Base-by-base conservation (phyloP, 2,888 invertebrate species). In the Netelia inedita region DNA sequence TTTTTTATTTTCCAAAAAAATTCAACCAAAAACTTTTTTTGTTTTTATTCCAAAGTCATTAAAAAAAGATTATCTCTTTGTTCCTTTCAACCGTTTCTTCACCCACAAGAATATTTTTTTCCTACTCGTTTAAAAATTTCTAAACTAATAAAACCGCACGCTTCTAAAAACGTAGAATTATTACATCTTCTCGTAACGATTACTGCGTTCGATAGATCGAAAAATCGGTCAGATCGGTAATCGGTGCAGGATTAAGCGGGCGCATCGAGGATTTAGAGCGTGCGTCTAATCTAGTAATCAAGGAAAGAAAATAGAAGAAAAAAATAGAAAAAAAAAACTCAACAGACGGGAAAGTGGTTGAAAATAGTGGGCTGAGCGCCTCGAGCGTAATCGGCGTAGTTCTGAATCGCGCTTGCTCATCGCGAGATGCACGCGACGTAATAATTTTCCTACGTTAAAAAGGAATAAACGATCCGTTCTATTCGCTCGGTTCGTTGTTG, bases 401-500 rank as follows among this genome's bases (percentile, higher is more conserved):
- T 14, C 41, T 21, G 46, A 69, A 69, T 69, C 46, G 57, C 61
- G 21, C 21, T 41, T 21, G 63, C 59, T 65, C 43, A 53, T 73
- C 2, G 10, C 19, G 61, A 73, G 55, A 57, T 11, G 28, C 23
- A 8, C n/a, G 9, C 55, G 9, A 16, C 55, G n/a, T n/a, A n/a
- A 55, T 55, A 55, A 55, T 9, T 19, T 14, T 16, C 6, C 19
- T 16, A 55, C 74, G 35, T 19, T 75, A 55, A 55, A 55, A 65
- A 41, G 14, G 28, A 19, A 53, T n/a, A 8, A 50, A 46, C 35
- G 2, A 16, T 11, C 16, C 11, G n/a, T 43, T 76, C 21, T 21
- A 19, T 78, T 59, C 21, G 11, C 16, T 57, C 21, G 53, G 61
- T 59, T 65, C 59, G 50, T 59, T 50, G 19, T 55, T 75, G 86